A percentile compares a stretch with the other conserved stretches of the same genome.
Conservation (phyloP, 2,797 vertebrate species). For the Syngnathus rostellatus region DNA sequence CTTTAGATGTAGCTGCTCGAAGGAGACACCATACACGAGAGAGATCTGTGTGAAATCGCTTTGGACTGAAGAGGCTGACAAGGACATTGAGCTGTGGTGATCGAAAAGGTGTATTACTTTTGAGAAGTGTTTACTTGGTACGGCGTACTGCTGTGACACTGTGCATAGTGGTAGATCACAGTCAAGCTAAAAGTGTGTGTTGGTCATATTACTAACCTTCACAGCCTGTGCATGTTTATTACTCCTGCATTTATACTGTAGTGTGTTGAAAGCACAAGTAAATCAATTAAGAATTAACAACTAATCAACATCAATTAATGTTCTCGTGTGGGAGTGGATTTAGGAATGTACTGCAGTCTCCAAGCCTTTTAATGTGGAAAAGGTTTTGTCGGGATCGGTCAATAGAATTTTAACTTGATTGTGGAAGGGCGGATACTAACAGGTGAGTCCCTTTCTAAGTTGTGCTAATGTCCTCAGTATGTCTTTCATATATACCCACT, state of each 20-base stretch:
- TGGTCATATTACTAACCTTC: constrained; percentile 74
- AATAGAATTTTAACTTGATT: constrained; percentile 73
- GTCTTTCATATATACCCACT: too few relatives aligned
- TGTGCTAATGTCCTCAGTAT: too few relatives aligned
- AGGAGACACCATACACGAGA: background rate
- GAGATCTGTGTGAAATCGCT: constrained; percentile 2
- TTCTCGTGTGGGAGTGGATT: constrained; percentile 61
- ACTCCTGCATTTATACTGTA: constrained; percentile 75
- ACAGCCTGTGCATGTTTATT: constrained; percentile 76
- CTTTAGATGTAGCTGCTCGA: background rate
- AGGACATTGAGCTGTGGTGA: background rate
- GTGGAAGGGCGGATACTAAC: constrained; percentile 52
- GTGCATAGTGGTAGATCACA: constrained; percentile 21
- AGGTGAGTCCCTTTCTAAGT: constrained; percentile 18
- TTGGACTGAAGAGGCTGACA: background rate
- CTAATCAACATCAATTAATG: constrained; percentile 24
- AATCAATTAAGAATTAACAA: constrained; percentile 61
- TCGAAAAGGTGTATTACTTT: background rate
- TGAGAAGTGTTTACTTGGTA: background rate
- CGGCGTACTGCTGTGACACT: constrained; percentile 2
- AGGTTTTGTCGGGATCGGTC: constrained; percentile 64
- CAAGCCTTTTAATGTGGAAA: constrained; percentile 69
- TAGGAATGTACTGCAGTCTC: constrained; percentile 51
- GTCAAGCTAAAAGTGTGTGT: constrained; percentile 30
- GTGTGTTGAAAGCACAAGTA: constrained; percentile 69